phyloP scores from a whole-genome alignment of 2,888 invertebrate genomes.

The Andrena camellia region DNA sequence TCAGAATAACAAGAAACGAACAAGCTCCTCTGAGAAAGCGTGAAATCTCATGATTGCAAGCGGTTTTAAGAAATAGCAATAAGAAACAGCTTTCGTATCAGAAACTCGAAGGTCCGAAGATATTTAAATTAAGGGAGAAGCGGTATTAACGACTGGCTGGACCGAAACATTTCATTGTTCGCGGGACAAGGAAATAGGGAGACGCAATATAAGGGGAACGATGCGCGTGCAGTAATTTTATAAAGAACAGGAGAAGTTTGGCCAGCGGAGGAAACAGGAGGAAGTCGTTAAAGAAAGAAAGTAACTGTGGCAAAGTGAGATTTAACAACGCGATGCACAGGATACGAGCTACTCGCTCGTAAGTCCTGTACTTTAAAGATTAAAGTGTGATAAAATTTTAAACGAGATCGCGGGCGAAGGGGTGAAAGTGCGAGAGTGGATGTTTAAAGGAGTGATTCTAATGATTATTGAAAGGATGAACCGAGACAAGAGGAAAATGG shows the following conservation, averaged over 20 bases:
- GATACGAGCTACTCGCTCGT: neutral
- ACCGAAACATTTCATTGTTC: neutral
- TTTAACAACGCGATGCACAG: neutral
- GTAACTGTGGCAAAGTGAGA: slow-evolving; percentile 12
- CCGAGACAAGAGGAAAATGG: neutral
- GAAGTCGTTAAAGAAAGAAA: slow-evolving; percentile 7
- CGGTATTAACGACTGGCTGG: neutral
- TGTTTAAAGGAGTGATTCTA: neutral
- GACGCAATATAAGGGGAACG: too few relatives aligned
- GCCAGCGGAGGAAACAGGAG: neutral
- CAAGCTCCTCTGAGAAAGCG: too few relatives aligned
- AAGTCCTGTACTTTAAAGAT: neutral
- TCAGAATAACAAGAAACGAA: too few relatives aligned
- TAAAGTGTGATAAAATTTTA: neutral
- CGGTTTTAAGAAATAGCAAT: too few relatives aligned
- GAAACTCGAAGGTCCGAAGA: too few relatives aligned
- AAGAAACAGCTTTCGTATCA: too few relatives aligned
- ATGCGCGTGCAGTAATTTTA: neutral
- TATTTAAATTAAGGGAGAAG: neutral
- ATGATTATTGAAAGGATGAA: neutral
- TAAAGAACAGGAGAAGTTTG: neutral
- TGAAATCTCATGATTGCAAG: too few relatives aligned
- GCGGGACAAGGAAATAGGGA: neutral
- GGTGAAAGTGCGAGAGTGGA: neutral
- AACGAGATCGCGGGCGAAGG: neutral